phyloP scores from a whole-genome alignment of 1,140 invertebrate species.

The Palaemon carinicauda region DNA sequence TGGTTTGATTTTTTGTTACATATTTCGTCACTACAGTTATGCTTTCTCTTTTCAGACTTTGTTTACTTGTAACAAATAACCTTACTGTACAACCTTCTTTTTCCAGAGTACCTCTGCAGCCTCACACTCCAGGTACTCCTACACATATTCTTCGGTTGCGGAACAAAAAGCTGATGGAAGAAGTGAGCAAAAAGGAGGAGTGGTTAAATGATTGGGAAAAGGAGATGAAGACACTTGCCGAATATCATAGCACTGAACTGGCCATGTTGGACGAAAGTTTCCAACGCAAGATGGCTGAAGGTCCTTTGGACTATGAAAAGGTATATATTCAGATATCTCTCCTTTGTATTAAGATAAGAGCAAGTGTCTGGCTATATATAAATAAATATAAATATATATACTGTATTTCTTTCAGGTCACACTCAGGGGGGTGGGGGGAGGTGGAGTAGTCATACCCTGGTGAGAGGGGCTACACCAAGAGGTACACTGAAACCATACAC shows the following conservation, averaged over 20 bases:
- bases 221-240: neutral
- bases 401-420: too few relatives aligned
- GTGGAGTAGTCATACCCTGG: too few relatives aligned
- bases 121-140: constrained; percentile 12
- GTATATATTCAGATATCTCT: neutral
- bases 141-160: neutral
- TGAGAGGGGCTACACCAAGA: too few relatives aligned
- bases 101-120: neutral
- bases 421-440: too few relatives aligned
- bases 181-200: neutral
- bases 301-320: neutral
- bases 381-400: too few relatives aligned
- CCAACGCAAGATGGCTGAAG: neutral
- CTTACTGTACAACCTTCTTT: neutral
- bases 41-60: too few relatives aligned
- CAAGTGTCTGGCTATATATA: too few relatives aligned
- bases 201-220: constrained; percentile 14
- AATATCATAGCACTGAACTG: constrained; percentile 22
- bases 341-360: too few relatives aligned
- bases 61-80: neutral
- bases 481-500: too few relatives aligned
- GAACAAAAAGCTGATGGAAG: constrained; percentile 1
- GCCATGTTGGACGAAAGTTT: constrained; percentile 33
- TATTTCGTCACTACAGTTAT: too few relatives aligned
- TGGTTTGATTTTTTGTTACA: too few relatives aligned